Evolutionary conservation across 2,797 vertebrate genomes (phyloP).

Genomic region (Myotis planiceps): DNA sequence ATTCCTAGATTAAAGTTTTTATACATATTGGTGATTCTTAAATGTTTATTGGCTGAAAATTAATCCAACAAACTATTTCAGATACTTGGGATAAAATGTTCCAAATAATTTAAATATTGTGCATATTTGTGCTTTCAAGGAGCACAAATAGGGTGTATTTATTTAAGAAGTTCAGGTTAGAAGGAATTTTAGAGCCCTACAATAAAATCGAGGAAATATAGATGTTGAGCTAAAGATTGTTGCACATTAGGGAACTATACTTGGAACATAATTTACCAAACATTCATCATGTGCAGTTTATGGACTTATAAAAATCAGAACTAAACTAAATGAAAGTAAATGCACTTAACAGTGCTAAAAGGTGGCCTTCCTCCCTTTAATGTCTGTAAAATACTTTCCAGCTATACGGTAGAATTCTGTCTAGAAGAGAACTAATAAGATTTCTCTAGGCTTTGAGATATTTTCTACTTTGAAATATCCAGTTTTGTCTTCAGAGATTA

Average conservation of each 20-base stretch:
- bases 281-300: conserved; percentile 35
- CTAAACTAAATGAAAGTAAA: conserved; percentile 60
- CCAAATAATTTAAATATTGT: neutral
- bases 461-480: conserved; percentile 40
- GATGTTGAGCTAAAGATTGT: neutral
- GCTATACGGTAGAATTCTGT: neutral
- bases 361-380: neutral
- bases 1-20: neutral
- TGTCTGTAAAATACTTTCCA: neutral
- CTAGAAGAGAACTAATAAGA: conserved; percentile 3
- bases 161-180: neutral
- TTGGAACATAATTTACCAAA: conserved; percentile 41
- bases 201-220: conserved; percentile 47
- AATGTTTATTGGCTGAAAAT: neutral
- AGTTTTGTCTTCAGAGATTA: conserved; percentile 55
- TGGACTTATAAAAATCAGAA: conserved; percentile 51
- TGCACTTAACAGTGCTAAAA: neutral
- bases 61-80: neutral
- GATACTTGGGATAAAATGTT: neutral
- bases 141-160: neutral
- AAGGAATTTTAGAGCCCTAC: neutral
- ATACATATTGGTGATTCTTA: neutral
- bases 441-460: conserved; percentile 35
- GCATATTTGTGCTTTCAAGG: neutral
- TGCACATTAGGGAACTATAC: neutral